Evolutionary conservation across 1,140 invertebrate species (phyloP).

Genomic region (Campoletis sonorensis): DNA sequence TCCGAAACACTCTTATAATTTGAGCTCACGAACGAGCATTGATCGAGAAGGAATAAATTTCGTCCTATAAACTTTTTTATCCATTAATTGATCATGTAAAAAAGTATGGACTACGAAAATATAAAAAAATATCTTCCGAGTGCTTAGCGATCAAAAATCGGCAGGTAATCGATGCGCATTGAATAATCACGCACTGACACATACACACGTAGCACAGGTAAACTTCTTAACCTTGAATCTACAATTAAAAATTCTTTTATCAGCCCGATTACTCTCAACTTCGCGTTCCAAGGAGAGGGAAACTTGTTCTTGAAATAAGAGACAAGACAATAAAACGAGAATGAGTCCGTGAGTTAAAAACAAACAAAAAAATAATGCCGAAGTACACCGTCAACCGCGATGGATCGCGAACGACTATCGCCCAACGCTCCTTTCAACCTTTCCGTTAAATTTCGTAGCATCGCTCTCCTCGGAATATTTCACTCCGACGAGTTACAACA

Average conservation of each 20-base stretch:
- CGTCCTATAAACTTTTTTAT: not conserved
- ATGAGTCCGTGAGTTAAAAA: not conserved
- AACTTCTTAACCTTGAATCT: not conserved
- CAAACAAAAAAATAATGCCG: constrained; percentile 7
- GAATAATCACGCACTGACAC: not conserved
- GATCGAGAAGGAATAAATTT: constrained; percentile 4
- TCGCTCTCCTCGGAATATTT: not conserved
- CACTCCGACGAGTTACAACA: not conserved
- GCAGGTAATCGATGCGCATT: constrained; percentile 6
- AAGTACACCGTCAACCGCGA: constrained; percentile 42
- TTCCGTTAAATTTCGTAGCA: constrained; percentile 16
- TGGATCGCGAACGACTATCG: constrained; percentile 54
- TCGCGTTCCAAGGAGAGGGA: not conserved
- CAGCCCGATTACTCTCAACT: too few species aligned
- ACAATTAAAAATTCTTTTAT: not conserved
- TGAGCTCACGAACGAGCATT: not conserved
- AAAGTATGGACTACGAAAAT: not conserved
- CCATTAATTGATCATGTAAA: not conserved
- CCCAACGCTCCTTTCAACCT: constrained; percentile 1
- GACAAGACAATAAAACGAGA: not conserved
- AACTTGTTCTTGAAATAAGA: not conserved
- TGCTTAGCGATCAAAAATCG: not conserved
- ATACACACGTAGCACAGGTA: not conserved
- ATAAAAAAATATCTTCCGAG: too few species aligned
- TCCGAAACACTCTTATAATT: not conserved